These are phyloP conservation scores for Cuniculus paca DNA, from an alignment of 2,797 vertebrate species.

Conservation along the genomic window DNA sequence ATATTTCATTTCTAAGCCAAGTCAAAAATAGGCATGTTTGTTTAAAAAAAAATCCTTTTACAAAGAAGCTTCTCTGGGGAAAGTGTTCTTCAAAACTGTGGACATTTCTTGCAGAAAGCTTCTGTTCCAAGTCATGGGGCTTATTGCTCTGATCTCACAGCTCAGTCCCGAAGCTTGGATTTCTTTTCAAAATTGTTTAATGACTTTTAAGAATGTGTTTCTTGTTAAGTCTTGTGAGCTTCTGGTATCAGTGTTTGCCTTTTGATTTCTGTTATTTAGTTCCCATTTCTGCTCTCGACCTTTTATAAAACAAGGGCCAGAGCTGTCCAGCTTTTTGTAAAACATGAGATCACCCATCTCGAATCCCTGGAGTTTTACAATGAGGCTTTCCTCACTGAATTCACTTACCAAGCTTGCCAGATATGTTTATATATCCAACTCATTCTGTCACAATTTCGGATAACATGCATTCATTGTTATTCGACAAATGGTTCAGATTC, in stretches of 20 bases:
- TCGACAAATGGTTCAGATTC: not conserved
- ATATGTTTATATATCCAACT: not conserved
- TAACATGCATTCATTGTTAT: not conserved
- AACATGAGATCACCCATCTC: not conserved
- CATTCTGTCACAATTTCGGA: not conserved
- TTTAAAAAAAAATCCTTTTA: slow-evolving; percentile 77
- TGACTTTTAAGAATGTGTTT: slow-evolving; percentile 76
- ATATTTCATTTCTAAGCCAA: slow-evolving; percentile 79
- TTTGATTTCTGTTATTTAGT: slow-evolving; percentile 78
- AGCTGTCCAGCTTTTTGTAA: slow-evolving; percentile 32
- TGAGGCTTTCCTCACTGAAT: not conserved
- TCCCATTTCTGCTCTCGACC: slow-evolving; percentile 53
- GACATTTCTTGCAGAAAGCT: slow-evolving; percentile 77
- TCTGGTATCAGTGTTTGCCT: slow-evolving; percentile 67
- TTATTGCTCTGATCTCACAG: slow-evolving; percentile 78
- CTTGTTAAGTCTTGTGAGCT: slow-evolving; percentile 74
- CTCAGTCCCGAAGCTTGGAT: slow-evolving; percentile 68
- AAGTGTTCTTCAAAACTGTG: slow-evolving; percentile 82
- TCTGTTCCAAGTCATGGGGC: slow-evolving; percentile 74
- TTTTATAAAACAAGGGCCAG: slow-evolving; percentile 62
- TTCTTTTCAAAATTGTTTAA: slow-evolving; percentile 83
- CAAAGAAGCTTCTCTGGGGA: slow-evolving; percentile 80
- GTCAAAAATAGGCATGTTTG: slow-evolving; percentile 81
- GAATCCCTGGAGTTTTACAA: not conserved
- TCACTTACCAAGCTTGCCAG: not conserved